Evolutionary conservation across 2,113 vertebrate genomes (phyloP).

Genomic region (Astur gentilis): DNA sequence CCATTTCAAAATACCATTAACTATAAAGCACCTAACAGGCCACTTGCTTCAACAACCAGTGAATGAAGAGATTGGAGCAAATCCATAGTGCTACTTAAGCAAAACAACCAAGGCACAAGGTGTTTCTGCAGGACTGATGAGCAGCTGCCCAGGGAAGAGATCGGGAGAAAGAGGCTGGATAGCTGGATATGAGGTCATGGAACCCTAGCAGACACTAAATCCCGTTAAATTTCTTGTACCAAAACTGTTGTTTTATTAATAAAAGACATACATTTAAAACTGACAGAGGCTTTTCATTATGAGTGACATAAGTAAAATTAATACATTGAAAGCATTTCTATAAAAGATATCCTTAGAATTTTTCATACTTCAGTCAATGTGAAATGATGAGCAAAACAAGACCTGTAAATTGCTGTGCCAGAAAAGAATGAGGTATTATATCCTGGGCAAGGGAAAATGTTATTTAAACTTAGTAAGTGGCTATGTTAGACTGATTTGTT

Average conservation of each 20-base stretch:
- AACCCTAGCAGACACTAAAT: neutral
- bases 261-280: neutral
- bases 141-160: neutral
- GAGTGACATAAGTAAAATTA: neutral
- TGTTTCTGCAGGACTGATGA: neutral
- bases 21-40: neutral
- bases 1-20: neutral
- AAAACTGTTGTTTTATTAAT: neutral
- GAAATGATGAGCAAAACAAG: neutral
- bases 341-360: neutral
- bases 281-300: neutral
- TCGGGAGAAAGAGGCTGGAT: neutral
- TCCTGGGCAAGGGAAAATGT: neutral
- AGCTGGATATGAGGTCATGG: neutral
- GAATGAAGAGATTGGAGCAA: neutral
- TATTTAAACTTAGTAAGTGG: neutral
- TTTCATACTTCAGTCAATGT: neutral
- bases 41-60: neutral
- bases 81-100: neutral
- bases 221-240: neutral
- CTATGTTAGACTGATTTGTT: neutral
- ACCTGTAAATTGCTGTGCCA: neutral
- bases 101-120: neutral
- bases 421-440: neutral
- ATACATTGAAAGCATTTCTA: neutral